Conservation (phyloP, 2,113 vertebrate genomes). For the Pagrus major region DNA sequence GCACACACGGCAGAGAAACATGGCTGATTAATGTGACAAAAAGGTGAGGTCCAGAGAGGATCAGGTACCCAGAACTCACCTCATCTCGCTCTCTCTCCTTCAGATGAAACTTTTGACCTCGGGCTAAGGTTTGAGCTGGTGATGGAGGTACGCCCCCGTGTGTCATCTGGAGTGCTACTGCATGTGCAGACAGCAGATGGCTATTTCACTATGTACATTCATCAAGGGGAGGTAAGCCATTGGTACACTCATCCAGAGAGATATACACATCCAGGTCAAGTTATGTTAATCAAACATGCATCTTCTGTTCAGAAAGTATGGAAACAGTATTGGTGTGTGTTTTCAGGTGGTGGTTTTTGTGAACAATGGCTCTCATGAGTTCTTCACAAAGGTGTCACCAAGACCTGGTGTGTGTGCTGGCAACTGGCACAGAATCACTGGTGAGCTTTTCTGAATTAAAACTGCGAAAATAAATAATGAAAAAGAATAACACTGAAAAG, state of each 20-base stretch:
- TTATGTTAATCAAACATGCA: background rate
- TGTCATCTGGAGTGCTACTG: constrained; percentile 90
- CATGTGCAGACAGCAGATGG: constrained; percentile 87
- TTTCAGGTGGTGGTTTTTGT: constrained; percentile 90
- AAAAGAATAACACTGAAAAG: background rate
- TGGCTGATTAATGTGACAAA: background rate
- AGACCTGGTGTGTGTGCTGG: constrained; percentile 90
- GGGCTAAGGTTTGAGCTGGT: constrained; percentile 90
- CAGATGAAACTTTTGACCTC: constrained; percentile 92
- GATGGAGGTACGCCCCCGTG: constrained; percentile 93
- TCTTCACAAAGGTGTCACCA: constrained; percentile 89
- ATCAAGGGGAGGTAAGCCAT: constrained; percentile 87
- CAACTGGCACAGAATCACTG: constrained; percentile 93
- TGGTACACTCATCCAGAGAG: background rate
- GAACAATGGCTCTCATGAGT: constrained; percentile 88
- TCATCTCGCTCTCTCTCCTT: constrained; percentile 21
- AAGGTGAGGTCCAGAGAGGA: background rate
- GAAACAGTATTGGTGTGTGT: background rate
- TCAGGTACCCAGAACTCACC: constrained; percentile 14
- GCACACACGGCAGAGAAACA: constrained; percentile 24
- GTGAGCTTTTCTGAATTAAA: constrained; percentile 74
- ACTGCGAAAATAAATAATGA: background rate
- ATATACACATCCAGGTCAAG: background rate
- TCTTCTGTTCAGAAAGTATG: background rate
- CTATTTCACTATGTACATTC: constrained; percentile 90